Evolutionary conservation across 37 sponge, comb jelly and placozoan species (phyloP), one percentile per base, ranked within the genome.

Genomic region (Cliona cf. orientalis): DNA sequence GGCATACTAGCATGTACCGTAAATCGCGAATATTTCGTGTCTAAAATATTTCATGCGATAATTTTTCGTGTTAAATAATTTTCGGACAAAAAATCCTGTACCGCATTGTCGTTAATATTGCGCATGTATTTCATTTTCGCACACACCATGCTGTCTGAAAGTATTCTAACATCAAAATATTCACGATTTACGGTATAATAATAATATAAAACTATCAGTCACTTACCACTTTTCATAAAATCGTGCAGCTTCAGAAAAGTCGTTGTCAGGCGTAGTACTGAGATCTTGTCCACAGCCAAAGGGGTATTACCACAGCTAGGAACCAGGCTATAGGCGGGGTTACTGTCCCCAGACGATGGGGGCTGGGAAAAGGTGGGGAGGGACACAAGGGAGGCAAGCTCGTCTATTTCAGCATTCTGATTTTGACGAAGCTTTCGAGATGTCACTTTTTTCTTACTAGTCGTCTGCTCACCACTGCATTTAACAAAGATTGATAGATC

Each of bases 241-340:
- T 79, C 63, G 60, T 75, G 75, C 34, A 91, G 86, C 71, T 82
- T 91, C 39, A 87, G 21, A 53, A 69, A 92, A 31, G 92, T 66
- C 7, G 85, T 40, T 5, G 84, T 74, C 17, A 84, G 71, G 21
- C 92, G 22, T 38, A 92, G 46, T 25, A 91, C 87, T 5, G 91
- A 86, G 29, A 91, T 82, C 71, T 91, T 91, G 66, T 91, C 91
- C 34, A 86, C 42, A n/a, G n/a, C n/a, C n/a, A n/a, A n/a, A n/a
- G n/a, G n/a, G n/a, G n/a, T n/a, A n/a, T n/a, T n/a, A n/a, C n/a
- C n/a, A n/a, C n/a, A n/a, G n/a, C n/a, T n/a, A n/a, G n/a, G n/a
- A 44, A 31, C 45, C 26, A 34, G 46, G 37, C 3, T 23, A 31
- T 60, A 66, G 43, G 34, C 57, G 35, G 41, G 70, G 40, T 57